Percentiles rank a stretch among this genome's conserved stretches.
phyloP scores from a whole-genome alignment of 2,113 vertebrate genomes.

The Pao palembangensis region DNA sequence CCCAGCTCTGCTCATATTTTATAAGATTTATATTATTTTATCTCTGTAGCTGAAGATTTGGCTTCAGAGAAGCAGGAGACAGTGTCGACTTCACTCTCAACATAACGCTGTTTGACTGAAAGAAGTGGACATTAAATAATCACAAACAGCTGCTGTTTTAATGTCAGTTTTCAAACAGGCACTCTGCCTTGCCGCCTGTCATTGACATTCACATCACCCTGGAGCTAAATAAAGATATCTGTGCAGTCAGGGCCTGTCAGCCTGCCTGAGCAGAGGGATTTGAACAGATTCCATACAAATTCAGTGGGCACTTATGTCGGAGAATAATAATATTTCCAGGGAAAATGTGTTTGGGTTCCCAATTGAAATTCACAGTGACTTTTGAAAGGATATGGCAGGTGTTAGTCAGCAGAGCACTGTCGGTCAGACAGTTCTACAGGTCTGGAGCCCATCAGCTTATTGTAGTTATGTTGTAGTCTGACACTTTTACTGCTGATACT shows the following conservation, averaged over 20 bases:
- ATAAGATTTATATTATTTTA: too few species aligned
- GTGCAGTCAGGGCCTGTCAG: conserved; percentile 9
- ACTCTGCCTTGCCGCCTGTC: conserved; percentile 1
- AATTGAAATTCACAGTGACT: conserved; percentile 56
- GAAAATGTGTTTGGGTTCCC: conserved; percentile 27
- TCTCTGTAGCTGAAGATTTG: too few species aligned
- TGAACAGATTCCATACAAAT: conserved; percentile 50
- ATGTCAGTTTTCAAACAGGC: conserved; percentile 14
- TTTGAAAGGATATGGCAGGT: conserved; percentile 36
- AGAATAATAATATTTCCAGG: conserved; percentile 49
- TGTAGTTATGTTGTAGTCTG: conserved; percentile 18
- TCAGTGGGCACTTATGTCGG: conserved; percentile 37
- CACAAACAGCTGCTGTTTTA: not conserved
- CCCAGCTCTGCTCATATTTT: not conserved
- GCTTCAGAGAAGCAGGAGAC: too few species aligned
- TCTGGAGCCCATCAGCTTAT: conserved; percentile 10
- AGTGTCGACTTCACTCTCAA: not conserved
- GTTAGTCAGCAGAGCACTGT: conserved; percentile 5
- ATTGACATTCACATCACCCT: conserved; percentile 55
- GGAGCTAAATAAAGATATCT: not conserved
- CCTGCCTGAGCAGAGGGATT: conserved; percentile 58
- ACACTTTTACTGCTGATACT: too few species aligned
- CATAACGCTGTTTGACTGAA: conserved; percentile 1
- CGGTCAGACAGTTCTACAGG: too few species aligned
- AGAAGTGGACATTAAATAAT: conserved; percentile 15